Evolutionary conservation across 2,888 invertebrate genomes (phyloP).

Genomic region (Cryptocheilus praepositus): DNA sequence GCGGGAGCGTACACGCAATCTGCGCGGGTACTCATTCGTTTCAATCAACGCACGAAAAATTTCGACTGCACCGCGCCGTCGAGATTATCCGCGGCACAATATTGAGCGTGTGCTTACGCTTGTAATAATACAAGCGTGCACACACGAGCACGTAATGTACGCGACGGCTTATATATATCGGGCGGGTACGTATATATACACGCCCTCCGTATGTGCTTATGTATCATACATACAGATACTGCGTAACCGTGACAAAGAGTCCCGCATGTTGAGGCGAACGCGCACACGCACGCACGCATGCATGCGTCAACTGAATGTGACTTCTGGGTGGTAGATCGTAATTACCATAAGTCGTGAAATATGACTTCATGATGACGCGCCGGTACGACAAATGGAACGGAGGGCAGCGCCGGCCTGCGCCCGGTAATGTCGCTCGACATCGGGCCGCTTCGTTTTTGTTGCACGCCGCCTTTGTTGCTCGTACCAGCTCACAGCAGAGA

Average conservation of each 20-base stretch:
- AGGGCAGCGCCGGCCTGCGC: constrained; percentile 38
- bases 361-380: constrained; percentile 71
- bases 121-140: no score
- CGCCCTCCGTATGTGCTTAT: constrained; percentile 8
- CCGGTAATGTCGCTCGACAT: constrained; percentile 52
- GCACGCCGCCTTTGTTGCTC: constrained; percentile 17
- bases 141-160: no score
- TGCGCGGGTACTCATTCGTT: no score
- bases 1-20: no score
- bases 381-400: constrained; percentile 67
- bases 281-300: constrained; percentile 17
- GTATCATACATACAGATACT: background rate
- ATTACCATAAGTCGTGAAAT: constrained; percentile 73
- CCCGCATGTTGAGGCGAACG: constrained; percentile 26
- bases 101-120: no score
- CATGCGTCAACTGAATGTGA: constrained; percentile 35
- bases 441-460: constrained; percentile 37
- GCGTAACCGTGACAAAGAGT: constrained; percentile 48
- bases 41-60: no score
- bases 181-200: no score
- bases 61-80: no score
- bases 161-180: no score
- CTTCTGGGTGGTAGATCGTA: constrained; percentile 69
- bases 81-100: no score
- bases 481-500: constrained; percentile 10